Percentiles rank a stretch among this genome's conserved stretches.
These are phyloP conservation scores for Mythimna albipuncta DNA, from an alignment of 2,888 invertebrate genomes.

Conservation along the genomic window DNA sequence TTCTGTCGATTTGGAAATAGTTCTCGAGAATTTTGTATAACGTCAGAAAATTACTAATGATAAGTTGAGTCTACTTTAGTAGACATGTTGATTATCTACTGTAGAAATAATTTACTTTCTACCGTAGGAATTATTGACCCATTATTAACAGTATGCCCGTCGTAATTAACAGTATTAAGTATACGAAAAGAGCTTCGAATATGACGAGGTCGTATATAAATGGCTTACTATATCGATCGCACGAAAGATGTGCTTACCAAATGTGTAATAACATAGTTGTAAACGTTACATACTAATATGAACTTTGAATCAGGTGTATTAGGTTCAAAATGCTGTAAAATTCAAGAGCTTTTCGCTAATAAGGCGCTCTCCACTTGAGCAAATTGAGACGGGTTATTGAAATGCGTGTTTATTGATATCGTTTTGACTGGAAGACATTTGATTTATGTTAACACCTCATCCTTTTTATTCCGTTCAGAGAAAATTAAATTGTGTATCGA, in stretches of 20 bases:
- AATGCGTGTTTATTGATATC: slow-evolving; percentile 28
- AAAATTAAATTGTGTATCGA: neutral
- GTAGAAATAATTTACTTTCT: too few species aligned
- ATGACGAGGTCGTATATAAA: slow-evolving; percentile 1
- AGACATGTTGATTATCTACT: neutral
- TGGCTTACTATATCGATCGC: slow-evolving; percentile 33
- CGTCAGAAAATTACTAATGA: neutral
- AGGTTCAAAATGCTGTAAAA: slow-evolving; percentile 42
- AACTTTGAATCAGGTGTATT: slow-evolving; percentile 10
- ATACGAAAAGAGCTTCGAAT: slow-evolving; percentile 24
- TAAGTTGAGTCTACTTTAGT: neutral
- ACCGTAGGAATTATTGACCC: slow-evolving; percentile 50
- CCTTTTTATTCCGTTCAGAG: neutral
- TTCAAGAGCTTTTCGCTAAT: slow-evolving; percentile 47
- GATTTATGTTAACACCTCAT: neutral
- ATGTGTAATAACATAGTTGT: slow-evolving; percentile 39
- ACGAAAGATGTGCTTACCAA: slow-evolving; percentile 42
- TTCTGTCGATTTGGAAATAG: too few species aligned
- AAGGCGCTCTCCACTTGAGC: slow-evolving; percentile 44
- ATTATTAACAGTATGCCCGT: slow-evolving; percentile 10
- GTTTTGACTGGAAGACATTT: slow-evolving; percentile 13
- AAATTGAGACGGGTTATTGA: slow-evolving; percentile 34
- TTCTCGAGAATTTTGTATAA: neutral
- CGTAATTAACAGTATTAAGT: slow-evolving; percentile 34
- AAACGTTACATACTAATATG: slow-evolving; percentile 41